A percentile compares a stretch with the other conserved stretches of the same genome.
Conservation (phyloP, 2,113 vertebrate species). For the Rana temporaria region DNA sequence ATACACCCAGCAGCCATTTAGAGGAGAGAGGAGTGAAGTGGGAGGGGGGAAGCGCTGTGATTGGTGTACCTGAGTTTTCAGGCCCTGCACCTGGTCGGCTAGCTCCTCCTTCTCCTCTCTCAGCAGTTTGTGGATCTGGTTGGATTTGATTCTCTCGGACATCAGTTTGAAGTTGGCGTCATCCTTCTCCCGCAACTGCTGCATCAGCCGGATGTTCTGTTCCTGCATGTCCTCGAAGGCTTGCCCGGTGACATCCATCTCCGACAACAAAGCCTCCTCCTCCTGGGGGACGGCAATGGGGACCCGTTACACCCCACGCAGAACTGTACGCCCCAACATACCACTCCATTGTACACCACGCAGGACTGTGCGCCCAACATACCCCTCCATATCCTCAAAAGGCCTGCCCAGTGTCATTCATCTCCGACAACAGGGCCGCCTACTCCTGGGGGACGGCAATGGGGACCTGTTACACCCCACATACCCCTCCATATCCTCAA, state of each 20-base stretch:
- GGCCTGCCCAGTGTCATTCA: too few relatives aligned
- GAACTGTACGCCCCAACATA: too few relatives aligned
- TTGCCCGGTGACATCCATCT: slow-evolving; percentile 98
- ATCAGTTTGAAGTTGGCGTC: slow-evolving; percentile 98
- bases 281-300: slow-evolving; percentile 74
- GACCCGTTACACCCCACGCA: slow-evolving; percentile 62
- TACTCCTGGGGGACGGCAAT: not conserved
- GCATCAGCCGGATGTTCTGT: slow-evolving; percentile 96
- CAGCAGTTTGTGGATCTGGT: slow-evolving; percentile 97
- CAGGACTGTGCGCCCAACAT: too few relatives aligned
- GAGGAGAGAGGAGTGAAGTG: not conserved
- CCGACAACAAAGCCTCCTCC: slow-evolving; percentile 92
- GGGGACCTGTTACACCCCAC: slow-evolving; percentile 65
- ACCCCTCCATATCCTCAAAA: slow-evolving; percentile 87
- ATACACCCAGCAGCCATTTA: not conserved
- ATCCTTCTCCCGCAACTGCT: slow-evolving; percentile 95
- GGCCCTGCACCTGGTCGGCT: slow-evolving; percentile 89
- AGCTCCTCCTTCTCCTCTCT: slow-evolving; percentile 98
- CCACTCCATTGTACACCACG: too few relatives aligned
- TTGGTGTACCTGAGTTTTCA: slow-evolving; percentile 87
- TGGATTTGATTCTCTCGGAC: slow-evolving; percentile 97
- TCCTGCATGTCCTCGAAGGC: slow-evolving; percentile 99
- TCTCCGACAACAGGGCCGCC: slow-evolving; percentile 51
- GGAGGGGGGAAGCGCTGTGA: too few relatives aligned
- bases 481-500: too few relatives aligned